Percentiles rank a stretch among this genome's conserved stretches.
These are phyloP conservation scores for Lasioglossum zephyrum DNA, from an alignment of 2,888 invertebrate genomes.

Conservation along the genomic window DNA sequence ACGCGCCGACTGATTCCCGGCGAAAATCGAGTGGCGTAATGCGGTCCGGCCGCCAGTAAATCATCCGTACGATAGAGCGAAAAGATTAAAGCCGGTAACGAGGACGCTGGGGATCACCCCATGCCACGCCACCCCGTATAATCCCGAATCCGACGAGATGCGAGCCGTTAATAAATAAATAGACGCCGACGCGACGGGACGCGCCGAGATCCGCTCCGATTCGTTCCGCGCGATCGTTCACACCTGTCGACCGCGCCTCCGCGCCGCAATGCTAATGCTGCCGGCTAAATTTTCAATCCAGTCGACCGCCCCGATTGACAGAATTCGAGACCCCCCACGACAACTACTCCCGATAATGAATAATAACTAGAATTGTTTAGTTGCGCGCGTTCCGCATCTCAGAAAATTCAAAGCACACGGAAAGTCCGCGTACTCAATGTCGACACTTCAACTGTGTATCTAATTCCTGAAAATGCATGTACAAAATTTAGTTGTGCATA, in stretches of 20 bases:
- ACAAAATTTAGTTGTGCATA: not conserved
- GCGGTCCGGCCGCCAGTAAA: constrained; percentile 74
- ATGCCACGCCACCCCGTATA: constrained; percentile 22
- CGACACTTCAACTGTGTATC: not conserved
- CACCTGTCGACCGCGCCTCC: constrained; percentile 25
- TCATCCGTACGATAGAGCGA: constrained; percentile 76
- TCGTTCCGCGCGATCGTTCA: constrained; percentile 30
- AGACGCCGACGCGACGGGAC: constrained; percentile 34
- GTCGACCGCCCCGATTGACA: not conserved
- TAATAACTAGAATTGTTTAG: not conserved
- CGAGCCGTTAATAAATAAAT: constrained; percentile 59
- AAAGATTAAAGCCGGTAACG: constrained; percentile 74
- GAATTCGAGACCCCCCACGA: not conserved
- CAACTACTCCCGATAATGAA: not conserved
- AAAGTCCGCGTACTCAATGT: not conserved
- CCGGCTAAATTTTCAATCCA: not conserved
- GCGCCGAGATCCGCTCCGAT: constrained; percentile 17
- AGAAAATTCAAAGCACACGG: too few species aligned
- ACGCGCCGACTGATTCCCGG: constrained; percentile 64
- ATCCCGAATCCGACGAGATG: constrained; percentile 33
- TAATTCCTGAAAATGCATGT: not conserved
- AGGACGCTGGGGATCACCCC: constrained; percentile 59
- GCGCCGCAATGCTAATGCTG: not conserved
- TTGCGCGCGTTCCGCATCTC: not conserved
- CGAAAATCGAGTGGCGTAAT: constrained; percentile 76